Conservation (phyloP, 2,113 vertebrate genomes). For the Brachirus orientalis region DNA sequence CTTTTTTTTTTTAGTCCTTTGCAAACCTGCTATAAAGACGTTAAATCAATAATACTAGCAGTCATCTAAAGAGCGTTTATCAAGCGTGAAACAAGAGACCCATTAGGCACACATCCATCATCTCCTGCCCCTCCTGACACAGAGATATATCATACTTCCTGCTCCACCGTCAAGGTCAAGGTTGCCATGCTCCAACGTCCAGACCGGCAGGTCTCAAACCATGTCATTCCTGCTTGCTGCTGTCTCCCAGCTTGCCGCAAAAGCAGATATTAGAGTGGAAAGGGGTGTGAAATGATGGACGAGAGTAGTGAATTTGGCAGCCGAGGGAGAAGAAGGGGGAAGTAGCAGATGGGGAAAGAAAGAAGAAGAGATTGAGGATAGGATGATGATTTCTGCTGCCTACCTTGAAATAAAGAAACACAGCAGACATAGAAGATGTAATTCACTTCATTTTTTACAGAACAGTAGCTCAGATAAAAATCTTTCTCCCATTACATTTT, state of each 20-base stretch:
- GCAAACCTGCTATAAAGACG: not conserved
- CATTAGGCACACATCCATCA: conserved; percentile 42
- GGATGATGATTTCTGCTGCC: not conserved
- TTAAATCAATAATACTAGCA: conserved; percentile 17
- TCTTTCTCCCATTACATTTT: not conserved
- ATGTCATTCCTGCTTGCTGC: not conserved
- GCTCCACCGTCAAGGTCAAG: conserved; percentile 20
- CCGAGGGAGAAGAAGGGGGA: not conserved
- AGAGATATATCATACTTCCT: conserved; percentile 31
- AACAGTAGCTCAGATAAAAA: not conserved
- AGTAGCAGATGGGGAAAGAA: conserved; percentile 16
- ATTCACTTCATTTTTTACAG: not conserved
- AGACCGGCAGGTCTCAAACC: conserved; percentile 1
- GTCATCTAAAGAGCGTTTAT: conserved; percentile 7
- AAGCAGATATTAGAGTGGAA: not conserved
- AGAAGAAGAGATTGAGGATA: not conserved
- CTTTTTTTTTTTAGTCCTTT: not conserved
- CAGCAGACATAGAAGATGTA: not conserved
- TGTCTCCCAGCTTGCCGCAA: not conserved
- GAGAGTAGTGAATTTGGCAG: not conserved
- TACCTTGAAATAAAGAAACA: conserved; percentile 1
- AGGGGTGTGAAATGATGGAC: conserved; percentile 15
- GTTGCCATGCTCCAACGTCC: conserved; percentile 21
- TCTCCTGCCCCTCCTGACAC: not conserved
- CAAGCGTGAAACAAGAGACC: conserved; percentile 19